Evolutionary conservation across 2,888 invertebrate species (phyloP).

Genomic region (Melanophora roralis): DNA sequence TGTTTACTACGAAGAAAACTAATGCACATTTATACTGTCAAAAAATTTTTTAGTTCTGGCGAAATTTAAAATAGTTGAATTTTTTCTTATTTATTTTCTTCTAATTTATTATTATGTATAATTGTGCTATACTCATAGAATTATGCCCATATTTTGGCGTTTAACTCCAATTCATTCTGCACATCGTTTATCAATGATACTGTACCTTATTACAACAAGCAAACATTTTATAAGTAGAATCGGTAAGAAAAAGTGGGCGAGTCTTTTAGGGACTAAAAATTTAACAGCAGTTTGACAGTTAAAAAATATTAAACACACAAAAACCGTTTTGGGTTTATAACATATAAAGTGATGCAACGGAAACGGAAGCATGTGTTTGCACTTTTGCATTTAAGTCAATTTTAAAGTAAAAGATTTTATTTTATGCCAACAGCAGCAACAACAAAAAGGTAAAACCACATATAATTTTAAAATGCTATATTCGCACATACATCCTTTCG

Average conservation of each 20-base stretch:
- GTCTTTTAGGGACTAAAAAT: slow-evolving; percentile 55
- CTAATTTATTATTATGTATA: no score
- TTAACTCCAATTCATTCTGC: slow-evolving; percentile 47
- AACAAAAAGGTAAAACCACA: no score
- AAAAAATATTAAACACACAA: slow-evolving; percentile 14
- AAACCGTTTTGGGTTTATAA: slow-evolving; percentile 6
- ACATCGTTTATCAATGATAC: slow-evolving; percentile 57
- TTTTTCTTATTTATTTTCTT: no score
- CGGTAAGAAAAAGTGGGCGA: slow-evolving; percentile 56
- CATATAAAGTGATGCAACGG: slow-evolving; percentile 73
- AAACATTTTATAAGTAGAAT: slow-evolving; percentile 37
- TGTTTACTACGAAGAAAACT: no score
- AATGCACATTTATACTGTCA: no score
- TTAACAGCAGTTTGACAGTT: slow-evolving; percentile 54
- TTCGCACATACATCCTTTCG: background rate
- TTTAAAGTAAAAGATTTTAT: slow-evolving; percentile 29
- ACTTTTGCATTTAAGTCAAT: slow-evolving; percentile 72
- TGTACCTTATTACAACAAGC: slow-evolving; percentile 46
- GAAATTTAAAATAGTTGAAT: no score
- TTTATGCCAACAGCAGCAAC: slow-evolving; percentile 44
- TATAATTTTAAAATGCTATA: background rate
- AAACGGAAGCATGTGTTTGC: slow-evolving; percentile 76
- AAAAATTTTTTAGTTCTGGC: no score
- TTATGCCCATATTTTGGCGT: background rate
- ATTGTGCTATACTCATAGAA: background rate